Conservation (phyloP, 1,140 invertebrate species). For the Papilio machaon region DNA sequence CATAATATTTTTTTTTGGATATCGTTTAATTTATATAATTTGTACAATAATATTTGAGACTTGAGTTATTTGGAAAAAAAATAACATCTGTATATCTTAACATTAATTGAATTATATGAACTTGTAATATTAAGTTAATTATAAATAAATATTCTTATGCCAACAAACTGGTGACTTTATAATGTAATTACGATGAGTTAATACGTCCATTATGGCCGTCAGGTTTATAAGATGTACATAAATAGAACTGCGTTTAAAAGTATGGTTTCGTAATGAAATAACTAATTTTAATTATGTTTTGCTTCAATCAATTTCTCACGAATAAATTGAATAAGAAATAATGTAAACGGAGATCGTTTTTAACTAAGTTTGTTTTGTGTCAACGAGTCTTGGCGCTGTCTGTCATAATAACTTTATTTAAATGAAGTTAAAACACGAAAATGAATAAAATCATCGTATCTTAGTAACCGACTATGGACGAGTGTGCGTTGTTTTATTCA, state of each 20-base stretch:
- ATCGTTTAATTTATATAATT: too few species aligned
- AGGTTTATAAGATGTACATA: neutral
- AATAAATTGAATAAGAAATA: conserved; percentile 5
- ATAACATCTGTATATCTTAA: too few species aligned
- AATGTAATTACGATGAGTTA: neutral
- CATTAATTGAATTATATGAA: neutral
- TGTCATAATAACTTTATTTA: conserved; percentile 50
- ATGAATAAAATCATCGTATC: conserved; percentile 68
- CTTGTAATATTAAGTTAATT: neutral
- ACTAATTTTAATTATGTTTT: neutral
- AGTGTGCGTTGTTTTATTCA: conserved; percentile 75
- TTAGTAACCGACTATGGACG: conserved; percentile 56
- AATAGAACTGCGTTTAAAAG: neutral
- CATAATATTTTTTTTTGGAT: neutral
- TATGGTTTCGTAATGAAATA: neutral
- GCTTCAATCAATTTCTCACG: neutral
- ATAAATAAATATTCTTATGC: neutral
- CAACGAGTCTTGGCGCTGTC: conserved; percentile 13
- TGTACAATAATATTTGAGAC: too few species aligned
- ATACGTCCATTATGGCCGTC: neutral
- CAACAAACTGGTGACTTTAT: neutral
- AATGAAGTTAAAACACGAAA: conserved; percentile 65
- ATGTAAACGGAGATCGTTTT: conserved; percentile 19
- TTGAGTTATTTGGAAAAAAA: too few species aligned
- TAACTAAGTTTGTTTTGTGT: conserved; percentile 28